Base-by-base conservation (phyloP, 1,140 invertebrate genomes). In the Phortica variegata region DNA sequence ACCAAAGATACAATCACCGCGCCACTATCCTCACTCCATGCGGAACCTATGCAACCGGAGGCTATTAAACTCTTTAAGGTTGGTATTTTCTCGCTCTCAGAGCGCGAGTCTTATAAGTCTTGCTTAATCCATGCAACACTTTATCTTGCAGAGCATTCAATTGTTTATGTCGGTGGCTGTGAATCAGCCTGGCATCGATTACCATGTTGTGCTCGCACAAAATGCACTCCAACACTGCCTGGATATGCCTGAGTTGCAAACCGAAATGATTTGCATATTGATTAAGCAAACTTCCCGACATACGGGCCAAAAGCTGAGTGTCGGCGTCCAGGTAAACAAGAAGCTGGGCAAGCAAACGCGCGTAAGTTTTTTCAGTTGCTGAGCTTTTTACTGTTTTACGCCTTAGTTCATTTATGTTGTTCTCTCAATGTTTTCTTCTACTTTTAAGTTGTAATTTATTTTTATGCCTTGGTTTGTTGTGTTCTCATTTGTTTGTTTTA, bases 21-120 rank as follows among this genome's bases (percentile, higher is more conserved):
- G 19, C 90, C 92, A 5, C 77, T 95, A 3, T 93, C 91, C 1
- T 92, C 91, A 17, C 79, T 95, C 21, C 89, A 91, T 18, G 90
- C 89, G 1, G 90, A 92, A 73, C 79, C 85, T 1, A 80, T 94
- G 38, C 90, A 96, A 76, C 83, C 84, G 16, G 93, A 96, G 80
- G 93, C 93, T 36, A 84, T 96, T 47, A 95, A 97, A 79, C 81
- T 97, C 44, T 97, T 96, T 71, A 96, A 96, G 83, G 91, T 93
- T 55, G 38, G 13, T 44, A 0, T 13, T 7, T 13, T 6, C 26
- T n/a, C n/a, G n/a, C n/a, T n/a, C n/a, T n/a, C n/a, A n/a, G n/a
- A n/a, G n/a, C n/a, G n/a, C n/a, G n/a, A n/a, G n/a, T n/a, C n/a
- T n/a, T n/a, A n/a, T n/a, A n/a, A n/a, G n/a, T n/a, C n/a, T n/a